Evolutionary conservation across 2,797 vertebrate genomes (phyloP), one percentile per base, ranked within the genome.

Genomic region (Micrastur ruficollis): DNA sequence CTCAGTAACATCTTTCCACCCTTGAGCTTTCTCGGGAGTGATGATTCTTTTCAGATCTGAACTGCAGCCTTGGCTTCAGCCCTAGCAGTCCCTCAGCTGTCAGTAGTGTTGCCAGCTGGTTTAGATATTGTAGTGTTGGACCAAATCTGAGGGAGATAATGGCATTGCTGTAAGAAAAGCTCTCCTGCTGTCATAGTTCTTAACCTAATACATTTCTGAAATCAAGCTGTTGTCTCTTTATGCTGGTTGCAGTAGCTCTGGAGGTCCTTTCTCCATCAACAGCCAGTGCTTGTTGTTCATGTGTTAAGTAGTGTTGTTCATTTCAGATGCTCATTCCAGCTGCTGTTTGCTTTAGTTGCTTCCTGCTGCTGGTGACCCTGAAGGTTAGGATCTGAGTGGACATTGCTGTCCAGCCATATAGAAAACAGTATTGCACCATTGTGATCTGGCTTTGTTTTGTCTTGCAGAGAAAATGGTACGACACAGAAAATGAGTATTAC

Each of bases 381-480:
- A 8, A 76, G 65, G 40, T 32, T 78, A 63, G n/a, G 17, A 26
- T 47, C 31, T 68, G 58, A 14, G 21, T 47, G 40, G 49, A 59
- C 22, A 16, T 49, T 1, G 5, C 23, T 88, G 31, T 75, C 22
- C 50, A 16, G 19, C 12, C 7, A 1, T 40, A 20, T 7, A 50
- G 75, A 53, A 65, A 81, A 11, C 22, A 67, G n/a, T 3, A 13
- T 17, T 47, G 29, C 36, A 27, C 32, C 5, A 5, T 58, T 5
- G 2, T n/a, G n/a, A 36, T 52, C 56, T 91, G 49, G 21, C n/a
- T 88, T 88, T 61, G 14, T 79, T 93, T 93, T 93, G 53, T 93
- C 68, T 94, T 95, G 40, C 98, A 99, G 99, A 99, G 98, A 97
- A 93, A 96, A 88, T 99, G 99, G 99, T 99, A 99, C 1, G 38